Evolutionary conservation across 2,888 invertebrate species (phyloP), one percentile per base, ranked within the genome.

Genomic region (Lucinisca nassula): DNA sequence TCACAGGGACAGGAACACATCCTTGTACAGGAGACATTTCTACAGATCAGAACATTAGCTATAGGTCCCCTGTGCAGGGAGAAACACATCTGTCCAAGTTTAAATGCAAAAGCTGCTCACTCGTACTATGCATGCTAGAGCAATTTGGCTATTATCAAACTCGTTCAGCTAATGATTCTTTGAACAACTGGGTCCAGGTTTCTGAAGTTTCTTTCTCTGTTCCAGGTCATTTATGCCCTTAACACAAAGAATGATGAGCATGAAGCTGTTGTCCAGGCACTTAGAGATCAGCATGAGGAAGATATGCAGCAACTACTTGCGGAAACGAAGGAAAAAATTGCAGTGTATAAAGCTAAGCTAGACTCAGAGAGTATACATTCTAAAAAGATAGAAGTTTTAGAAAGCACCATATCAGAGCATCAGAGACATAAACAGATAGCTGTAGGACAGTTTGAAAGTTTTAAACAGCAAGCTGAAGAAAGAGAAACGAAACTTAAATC

Each of bases 201-300:
- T n/a, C n/a, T n/a, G n/a, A n/a, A n/a, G n/a, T n/a, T n/a, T n/a
- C n/a, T n/a, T n/a, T n/a, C n/a, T n/a, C n/a, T 12, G 1, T 86
- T 87, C 32, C 87, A 96, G 96, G 96, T 96, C 14, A 96, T 96
- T 74, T 96, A 96, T 93, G 96, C 96, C 27, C 93, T 96, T 3
- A 96, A 96, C 91, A 96, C 96, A 12, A 96, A 96, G 84, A 96
- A 96, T 91, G 96, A 96, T 91, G 96, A 96, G 90, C 95, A 95
- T 88, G 96, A 96, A 49, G 88, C 93, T 21, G 90, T 95, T n/a
- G 87, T 96, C 2, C 93, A 94, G 51, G 92, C 88, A 45, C 85
- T 96, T 79, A 94, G 94, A 86, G 95, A 95, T 27, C 95, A 95
- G 55, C 95, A 96, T 93, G 96, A 96, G 85, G 95, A 95, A 77